phyloP scores from a whole-genome alignment of 2,113 vertebrate species.

The Onychorhynchus coronatus region DNA sequence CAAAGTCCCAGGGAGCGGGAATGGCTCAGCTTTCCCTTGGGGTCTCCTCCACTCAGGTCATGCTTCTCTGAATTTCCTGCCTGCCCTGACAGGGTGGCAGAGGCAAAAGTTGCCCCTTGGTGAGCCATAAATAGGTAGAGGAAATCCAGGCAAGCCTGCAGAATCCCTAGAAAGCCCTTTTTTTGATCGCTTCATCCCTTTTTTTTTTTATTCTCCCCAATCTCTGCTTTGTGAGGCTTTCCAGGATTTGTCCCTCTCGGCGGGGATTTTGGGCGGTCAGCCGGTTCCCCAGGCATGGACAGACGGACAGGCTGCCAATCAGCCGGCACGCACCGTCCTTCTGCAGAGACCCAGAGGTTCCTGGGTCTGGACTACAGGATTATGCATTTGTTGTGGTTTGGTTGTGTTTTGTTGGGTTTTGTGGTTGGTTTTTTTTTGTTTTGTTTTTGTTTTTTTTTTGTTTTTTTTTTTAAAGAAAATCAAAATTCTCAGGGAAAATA shows the following conservation, averaged over 20 bases:
- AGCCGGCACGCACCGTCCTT: rapidly evolving
- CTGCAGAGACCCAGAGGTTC: not conserved
- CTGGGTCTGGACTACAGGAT: not conserved
- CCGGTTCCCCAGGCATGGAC: not conserved
- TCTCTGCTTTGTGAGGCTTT: constrained; percentile 5
- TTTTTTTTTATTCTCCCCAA: not conserved
- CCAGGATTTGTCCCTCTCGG: not conserved
- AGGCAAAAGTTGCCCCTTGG: not conserved
- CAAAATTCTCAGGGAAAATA: constrained; percentile 27
- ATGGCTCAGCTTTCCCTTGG: not conserved
- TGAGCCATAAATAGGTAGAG: not conserved
- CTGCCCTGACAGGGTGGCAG: rapidly evolving
- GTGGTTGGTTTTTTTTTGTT: not conserved
- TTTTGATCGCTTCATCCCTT: not conserved
- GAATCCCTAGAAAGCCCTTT: constrained; percentile 35
- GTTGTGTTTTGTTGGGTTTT: too few relatives aligned
- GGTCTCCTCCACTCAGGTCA: not conserved
- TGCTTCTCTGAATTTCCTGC: not conserved
- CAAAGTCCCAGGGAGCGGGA: not conserved
- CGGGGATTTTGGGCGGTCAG: not conserved
- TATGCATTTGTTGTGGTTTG: not conserved
- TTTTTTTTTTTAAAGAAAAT: not conserved
- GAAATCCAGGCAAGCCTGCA: not conserved
- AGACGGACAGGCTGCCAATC: not conserved
- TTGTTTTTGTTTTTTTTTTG: not conserved